These are phyloP conservation scores for Brachyistius frenatus DNA, from an alignment of 2,113 vertebrate species.

Conservation along the genomic window DNA sequence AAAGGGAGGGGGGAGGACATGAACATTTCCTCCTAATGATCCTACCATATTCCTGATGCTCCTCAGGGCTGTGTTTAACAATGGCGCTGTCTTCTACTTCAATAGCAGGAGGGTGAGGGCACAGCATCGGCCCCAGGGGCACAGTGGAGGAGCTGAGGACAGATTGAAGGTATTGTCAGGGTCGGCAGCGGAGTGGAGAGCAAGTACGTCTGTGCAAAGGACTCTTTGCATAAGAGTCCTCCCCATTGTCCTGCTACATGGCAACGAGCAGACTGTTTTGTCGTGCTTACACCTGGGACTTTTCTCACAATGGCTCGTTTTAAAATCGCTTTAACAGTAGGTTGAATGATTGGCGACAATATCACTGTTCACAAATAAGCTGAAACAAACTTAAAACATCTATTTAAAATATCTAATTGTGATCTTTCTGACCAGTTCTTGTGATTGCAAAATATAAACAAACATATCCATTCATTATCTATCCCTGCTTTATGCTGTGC, in stretches of 20 bases:
- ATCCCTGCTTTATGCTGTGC: no score
- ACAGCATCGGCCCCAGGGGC: constrained; percentile 13
- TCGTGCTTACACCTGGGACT: neutral
- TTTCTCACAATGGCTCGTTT: neutral
- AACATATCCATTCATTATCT: no score
- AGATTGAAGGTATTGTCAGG: constrained; percentile 19
- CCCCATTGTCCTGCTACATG: neutral
- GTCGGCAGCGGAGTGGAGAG: neutral
- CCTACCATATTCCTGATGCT: constrained; percentile 14
- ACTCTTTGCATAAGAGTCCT: neutral
- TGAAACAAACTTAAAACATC: no score
- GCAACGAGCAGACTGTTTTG: neutral
- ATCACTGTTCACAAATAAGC: no score
- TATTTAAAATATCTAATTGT: no score
- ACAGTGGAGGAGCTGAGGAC: constrained; percentile 18
- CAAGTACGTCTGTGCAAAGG: constrained; percentile 9
- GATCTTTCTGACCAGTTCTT: no score
- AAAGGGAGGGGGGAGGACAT: neutral
- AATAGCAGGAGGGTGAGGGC: constrained; percentile 30
- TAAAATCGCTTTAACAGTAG: no score
- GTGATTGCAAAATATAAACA: no score
- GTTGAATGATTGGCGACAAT: no score
- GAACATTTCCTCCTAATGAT: constrained; percentile 12
- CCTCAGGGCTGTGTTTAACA: constrained; percentile 53
- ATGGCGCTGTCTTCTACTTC: constrained; percentile 45